Evolutionary conservation across 2,113 vertebrate species (phyloP).

Genomic region (Zosterops lateralis): DNA sequence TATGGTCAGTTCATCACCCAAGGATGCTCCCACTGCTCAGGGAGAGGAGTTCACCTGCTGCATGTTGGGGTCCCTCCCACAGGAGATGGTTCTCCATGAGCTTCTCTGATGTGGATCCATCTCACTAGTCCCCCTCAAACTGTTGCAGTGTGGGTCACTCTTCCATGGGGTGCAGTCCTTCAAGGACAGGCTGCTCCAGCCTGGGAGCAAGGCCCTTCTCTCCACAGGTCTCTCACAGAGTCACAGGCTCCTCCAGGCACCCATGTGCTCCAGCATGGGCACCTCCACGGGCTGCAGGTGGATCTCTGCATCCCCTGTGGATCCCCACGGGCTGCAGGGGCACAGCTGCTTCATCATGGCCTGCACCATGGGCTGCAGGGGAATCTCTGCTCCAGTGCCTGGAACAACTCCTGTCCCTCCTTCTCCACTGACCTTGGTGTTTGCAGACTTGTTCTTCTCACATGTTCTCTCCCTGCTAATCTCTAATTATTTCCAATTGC

Average conservation of each 20-base stretch:
- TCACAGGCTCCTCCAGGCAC: not conserved
- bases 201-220: not conserved
- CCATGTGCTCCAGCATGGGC: not conserved
- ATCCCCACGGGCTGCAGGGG: not conserved
- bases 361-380: no score
- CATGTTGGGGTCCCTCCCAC: not conserved
- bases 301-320: not conserved
- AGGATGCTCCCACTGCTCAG: no score
- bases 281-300: fast-evolving
- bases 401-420: no score
- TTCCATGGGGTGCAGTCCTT: not conserved
- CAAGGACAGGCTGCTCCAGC: not conserved
- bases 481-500: no score
- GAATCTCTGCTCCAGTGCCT: no score
- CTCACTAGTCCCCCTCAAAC: not conserved
- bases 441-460: no score
- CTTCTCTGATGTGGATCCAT: not conserved
- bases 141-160: not conserved
- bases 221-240: not conserved
- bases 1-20: no score
- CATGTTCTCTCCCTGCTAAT: no score
- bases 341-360: not conserved
- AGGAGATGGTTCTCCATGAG: not conserved
- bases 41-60: not conserved
- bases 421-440: no score